Conservation (phyloP, 2,113 vertebrate genomes). For the Casuarius casuarius region DNA sequence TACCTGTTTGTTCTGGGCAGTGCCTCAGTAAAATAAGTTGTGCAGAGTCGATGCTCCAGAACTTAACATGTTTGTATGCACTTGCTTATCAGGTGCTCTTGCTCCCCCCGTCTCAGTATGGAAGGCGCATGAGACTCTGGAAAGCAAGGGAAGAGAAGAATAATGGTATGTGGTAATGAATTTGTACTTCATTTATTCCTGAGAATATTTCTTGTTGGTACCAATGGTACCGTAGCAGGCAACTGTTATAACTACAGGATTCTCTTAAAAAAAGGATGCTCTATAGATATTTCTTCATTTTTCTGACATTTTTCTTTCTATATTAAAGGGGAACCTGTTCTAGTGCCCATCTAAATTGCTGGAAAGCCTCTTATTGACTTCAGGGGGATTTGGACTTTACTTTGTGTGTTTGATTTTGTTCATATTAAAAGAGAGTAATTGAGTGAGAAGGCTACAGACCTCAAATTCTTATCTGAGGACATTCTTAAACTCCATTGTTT, state of each 20-base stretch:
- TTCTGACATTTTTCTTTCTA: conserved; percentile 2
- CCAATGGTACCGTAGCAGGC: conserved; percentile 79
- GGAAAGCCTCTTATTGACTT: conserved; percentile 13
- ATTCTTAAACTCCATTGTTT: neutral
- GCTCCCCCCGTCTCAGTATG: neutral
- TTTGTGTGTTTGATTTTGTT: neutral
- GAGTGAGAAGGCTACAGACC: neutral
- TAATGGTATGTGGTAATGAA: conserved; percentile 66
- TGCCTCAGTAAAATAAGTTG: conserved; percentile 63
- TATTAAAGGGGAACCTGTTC: neutral
- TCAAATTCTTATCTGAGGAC: neutral
- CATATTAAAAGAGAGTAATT: neutral
- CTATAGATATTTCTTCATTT: conserved; percentile 46
- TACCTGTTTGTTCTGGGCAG: conserved; percentile 75
- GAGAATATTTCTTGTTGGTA: conserved; percentile 82
- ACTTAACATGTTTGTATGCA: conserved; percentile 67
- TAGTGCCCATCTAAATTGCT: conserved; percentile 9
- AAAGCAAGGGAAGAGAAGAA: conserved; percentile 66
- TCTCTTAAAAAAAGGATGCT: conserved; percentile 61
- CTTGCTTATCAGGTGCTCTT: conserved; percentile 65
- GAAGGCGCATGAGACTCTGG: conserved; percentile 51
- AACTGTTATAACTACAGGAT: conserved; percentile 73
- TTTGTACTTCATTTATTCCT: conserved; percentile 81
- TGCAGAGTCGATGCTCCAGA: conserved; percentile 63
- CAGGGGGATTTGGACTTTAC: neutral